phyloP scores from a whole-genome alignment of 2,797 vertebrate species.

The Tapirus indicus region DNA sequence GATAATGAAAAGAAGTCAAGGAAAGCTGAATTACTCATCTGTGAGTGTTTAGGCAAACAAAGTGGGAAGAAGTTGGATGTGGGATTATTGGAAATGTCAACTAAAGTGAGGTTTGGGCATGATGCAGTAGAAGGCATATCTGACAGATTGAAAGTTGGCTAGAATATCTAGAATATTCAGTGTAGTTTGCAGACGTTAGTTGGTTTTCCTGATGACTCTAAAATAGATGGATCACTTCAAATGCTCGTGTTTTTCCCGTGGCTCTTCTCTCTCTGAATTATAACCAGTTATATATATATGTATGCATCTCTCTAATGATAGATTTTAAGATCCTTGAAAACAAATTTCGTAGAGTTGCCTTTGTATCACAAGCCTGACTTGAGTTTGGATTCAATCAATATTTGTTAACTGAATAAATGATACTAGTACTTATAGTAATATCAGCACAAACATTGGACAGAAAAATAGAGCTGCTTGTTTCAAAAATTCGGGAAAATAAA shows the following conservation, averaged over 20 bases:
- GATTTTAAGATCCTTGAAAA: not conserved
- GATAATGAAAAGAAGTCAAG: not conserved
- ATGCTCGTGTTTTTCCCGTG: not conserved
- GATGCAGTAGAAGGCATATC: not conserved
- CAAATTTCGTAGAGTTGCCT: not conserved
- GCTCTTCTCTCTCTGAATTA: conserved; percentile 20
- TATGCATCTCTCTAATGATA: not conserved
- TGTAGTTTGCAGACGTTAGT: not conserved
- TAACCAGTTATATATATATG: not conserved
- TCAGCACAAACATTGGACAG: not conserved
- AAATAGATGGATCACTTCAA: not conserved
- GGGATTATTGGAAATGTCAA: not conserved
- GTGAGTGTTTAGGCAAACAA: conserved; percentile 1
- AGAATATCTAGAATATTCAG: not conserved
- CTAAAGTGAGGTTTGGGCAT: not conserved
- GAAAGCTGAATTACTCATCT: not conserved
- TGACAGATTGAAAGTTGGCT: not conserved
- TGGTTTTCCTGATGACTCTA: not conserved
- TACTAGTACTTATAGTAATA: not conserved
- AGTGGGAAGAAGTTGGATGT: not conserved
- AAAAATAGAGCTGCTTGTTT: conserved; percentile 4
- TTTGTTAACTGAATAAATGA: not conserved
- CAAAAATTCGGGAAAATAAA: not conserved
- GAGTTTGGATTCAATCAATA: conserved; percentile 1
- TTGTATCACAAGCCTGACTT: not conserved